Evolutionary conservation across 2,888 invertebrate species (phyloP), one percentile per base, ranked within the genome.

Genomic region (Labia minor): DNA sequence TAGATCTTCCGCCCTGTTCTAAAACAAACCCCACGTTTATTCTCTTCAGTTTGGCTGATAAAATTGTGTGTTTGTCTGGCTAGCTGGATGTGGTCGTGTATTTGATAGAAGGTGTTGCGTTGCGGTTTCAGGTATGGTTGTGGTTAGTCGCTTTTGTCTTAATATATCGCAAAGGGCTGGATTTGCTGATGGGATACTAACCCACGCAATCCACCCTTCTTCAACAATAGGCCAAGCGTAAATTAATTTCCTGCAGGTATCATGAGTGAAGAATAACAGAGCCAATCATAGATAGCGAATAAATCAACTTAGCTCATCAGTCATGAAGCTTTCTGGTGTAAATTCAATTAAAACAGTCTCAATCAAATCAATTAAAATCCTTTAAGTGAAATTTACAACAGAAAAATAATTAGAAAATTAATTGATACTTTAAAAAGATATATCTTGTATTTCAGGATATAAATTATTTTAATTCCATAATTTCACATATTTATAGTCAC

Each of bases 131-230:
- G 26, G 26, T 26, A 26, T 26, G 26, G 4, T 8, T 49, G 49
- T 49, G 49, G 49, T 49, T 49, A 49, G n/a, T 49, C 49, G 14
- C 49, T 14, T 49, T 49, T 49, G 3, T 4, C n/a, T 14, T 49
- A 10, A 49, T 49, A 49, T 49, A 49, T 49, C 49, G 49, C 49
- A 49, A 49, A 49, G 49, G 49, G 49, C 49, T 49, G 49, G 14
- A 16, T 11, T 49, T 11, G 49, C 2, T 49, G 49, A 11, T 49
- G 16, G 16, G 3, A 4, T 16, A 49, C 8, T 14, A n/a, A 49
- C 49, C 49, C 49, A 49, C 49, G 49, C 49, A 49, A 49, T 49
- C 49, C 49, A 49, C 49, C 49, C 49, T 49, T 49, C 49, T 49
- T 49, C 14, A 49, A 49, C 49, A 49, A 49, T 49, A 49, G 49